phyloP scores from a whole-genome alignment of 2,797 vertebrate species.

The Gastrophryne carolinensis region DNA sequence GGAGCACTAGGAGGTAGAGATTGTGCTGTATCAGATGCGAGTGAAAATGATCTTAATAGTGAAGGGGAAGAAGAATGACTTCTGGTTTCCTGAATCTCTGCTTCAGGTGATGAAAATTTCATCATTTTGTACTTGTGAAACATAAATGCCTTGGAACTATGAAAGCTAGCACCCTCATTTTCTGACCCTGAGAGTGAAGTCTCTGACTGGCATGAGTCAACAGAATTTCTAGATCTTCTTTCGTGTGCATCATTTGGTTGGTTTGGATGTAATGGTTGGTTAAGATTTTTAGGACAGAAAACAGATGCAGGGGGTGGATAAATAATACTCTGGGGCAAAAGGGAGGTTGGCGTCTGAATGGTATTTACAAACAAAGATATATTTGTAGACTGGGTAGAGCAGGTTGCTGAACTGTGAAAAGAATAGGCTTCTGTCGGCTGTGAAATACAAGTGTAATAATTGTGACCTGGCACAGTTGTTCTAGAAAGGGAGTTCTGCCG shows the following conservation, averaged over 20 bases:
- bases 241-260: neutral
- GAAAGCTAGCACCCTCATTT: conserved; percentile 62
- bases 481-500: neutral
- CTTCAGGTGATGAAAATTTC: conserved; percentile 33
- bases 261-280: neutral
- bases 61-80: neutral
- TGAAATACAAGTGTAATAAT: neutral
- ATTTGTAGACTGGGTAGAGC: neutral
- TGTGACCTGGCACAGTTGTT: neutral
- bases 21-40: conserved; percentile 54
- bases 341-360: neutral
- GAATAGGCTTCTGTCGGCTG: neutral
- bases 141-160: conserved; percentile 67
- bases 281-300: neutral
- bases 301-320: neutral
- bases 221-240: neutral
- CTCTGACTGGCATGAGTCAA: accelerated
- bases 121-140: conserved; percentile 70
- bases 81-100: neutral
- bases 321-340: neutral
- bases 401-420: neutral
- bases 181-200: neutral
- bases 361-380: neutral
- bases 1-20: neutral
- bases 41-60: neutral